phyloP scores from a whole-genome alignment of 1,140 invertebrate genomes.

The Aphaenogaster floridana region DNA sequence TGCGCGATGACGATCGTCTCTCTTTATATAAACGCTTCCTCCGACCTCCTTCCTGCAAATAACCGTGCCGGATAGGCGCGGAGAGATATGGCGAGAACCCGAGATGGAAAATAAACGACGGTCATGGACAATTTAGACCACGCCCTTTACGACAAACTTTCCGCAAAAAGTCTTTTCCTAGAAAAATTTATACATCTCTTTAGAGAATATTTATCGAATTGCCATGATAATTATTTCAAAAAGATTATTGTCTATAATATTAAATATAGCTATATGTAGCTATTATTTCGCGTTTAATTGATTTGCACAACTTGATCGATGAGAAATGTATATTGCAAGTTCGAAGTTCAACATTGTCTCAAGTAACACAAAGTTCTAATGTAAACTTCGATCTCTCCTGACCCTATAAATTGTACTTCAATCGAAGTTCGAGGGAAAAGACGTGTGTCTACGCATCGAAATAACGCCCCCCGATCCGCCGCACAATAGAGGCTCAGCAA shows the following conservation, averaged over 20 bases:
- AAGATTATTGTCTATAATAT: neutral
- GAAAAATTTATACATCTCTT: neutral
- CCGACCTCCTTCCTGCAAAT: constrained; percentile 67
- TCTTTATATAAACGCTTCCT: constrained; percentile 71
- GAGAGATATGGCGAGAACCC: constrained; percentile 68
- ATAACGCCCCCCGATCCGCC: constrained; percentile 34
- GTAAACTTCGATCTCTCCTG: neutral
- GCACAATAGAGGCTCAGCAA: constrained; percentile 47
- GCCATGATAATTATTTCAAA: neutral
- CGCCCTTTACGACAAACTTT: constrained; percentile 45
- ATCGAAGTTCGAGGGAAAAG: constrained; percentile 22
- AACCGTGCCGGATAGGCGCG: constrained; percentile 76
- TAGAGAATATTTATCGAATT: neutral
- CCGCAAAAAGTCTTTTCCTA: neutral
- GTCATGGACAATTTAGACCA: constrained; percentile 67
- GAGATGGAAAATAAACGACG: constrained; percentile 69
- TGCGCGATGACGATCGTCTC: constrained; percentile 68
- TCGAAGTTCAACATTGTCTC: neutral
- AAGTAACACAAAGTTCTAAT: neutral
- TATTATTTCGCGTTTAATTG: constrained; percentile 1
- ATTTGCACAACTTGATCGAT: neutral
- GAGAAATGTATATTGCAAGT: neutral
- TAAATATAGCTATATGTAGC: neutral
- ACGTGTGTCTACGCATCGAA: neutral
- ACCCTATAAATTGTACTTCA: constrained; percentile 12